These are phyloP conservation scores for Eulacestoma nigropectus DNA, from an alignment of 2,113 vertebrate genomes.

Conservation along the genomic window DNA sequence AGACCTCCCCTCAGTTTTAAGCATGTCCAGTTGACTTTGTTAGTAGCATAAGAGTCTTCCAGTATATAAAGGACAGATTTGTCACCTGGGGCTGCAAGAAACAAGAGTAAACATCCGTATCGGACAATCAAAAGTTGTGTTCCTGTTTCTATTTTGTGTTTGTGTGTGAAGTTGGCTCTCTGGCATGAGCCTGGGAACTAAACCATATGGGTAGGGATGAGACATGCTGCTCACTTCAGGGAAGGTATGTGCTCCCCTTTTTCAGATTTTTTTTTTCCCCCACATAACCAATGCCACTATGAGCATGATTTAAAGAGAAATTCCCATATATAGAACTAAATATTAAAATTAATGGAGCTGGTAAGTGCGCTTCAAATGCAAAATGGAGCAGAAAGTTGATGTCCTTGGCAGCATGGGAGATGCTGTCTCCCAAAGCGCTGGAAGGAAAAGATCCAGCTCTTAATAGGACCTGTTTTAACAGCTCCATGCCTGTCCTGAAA, in stretches of 20 bases:
- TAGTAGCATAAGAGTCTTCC: not conserved
- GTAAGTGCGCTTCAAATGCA: not conserved
- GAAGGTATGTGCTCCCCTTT: not conserved
- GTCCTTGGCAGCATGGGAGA: not conserved
- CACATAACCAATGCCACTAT: not conserved
- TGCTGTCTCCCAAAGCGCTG: not conserved
- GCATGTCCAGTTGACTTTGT: not conserved
- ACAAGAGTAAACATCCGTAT: conserved; percentile 48
- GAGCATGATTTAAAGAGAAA: not conserved
- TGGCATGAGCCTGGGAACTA: conserved; percentile 10
- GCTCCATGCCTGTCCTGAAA: not conserved
- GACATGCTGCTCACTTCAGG: not conserved
- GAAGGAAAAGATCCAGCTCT: not conserved
- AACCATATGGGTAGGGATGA: not conserved
- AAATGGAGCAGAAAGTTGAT: not conserved
- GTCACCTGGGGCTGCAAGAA: conserved; percentile 53
- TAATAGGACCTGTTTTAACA: not conserved
- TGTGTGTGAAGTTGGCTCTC: not conserved
- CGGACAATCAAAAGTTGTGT: conserved; percentile 15
- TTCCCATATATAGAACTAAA: not conserved
- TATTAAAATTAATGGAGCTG: not conserved
- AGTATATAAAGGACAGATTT: conserved; percentile 27
- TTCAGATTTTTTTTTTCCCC: not conserved
- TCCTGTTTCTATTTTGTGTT: conserved; percentile 42
- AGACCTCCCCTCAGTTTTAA: not conserved